Evolutionary conservation across 2,797 vertebrate species (phyloP), one percentile per base, ranked within the genome.

Genomic region (Enteromius anoplus): DNA sequence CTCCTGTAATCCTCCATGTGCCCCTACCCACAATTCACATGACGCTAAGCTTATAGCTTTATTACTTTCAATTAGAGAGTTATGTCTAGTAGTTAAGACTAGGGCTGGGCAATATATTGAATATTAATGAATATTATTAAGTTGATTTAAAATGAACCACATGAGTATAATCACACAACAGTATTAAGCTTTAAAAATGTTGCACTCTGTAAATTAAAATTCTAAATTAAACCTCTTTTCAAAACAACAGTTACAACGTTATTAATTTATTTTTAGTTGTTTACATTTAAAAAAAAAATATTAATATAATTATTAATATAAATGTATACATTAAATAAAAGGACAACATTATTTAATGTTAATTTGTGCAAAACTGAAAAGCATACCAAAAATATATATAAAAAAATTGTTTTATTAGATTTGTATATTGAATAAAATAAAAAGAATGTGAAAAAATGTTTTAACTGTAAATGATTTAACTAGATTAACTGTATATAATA

Each of bases 31-130:
- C 34, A 47, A 15, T 40, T 65, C 53, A n/a, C 19, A 40, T 49
- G 64, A 40, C 17, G 14, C 26, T 29, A 34, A 2, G 26, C 42
- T 42, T 45, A 32, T 32, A 72, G 49, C 26, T 51, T 23, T 70
- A 34, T 73, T 40, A 23, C 12, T 58, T 75, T 75, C 72, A 26
- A 11, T 76, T 62, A 62, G 75, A 62, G 29, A 72, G 21, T 45
- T n/a, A 19, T 62, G 55, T 49, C 8, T 49, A 49, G 26, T 17
- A 42, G 55, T 12, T 45, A 45, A 62, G 15, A 45, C 37, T 62
- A 62, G 37, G 55, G 53, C 55, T 76, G 75, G 55, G 37, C 42
- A 58, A 76, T 76, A 60, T 45, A 62, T 60, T 76, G n/a, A 42
- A 55, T 53, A 47, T 29, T 71, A 9, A 47, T 70, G 12, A 14